Conservation (phyloP, 2,888 invertebrate genomes). For the Geotrupes spiniger region DNA sequence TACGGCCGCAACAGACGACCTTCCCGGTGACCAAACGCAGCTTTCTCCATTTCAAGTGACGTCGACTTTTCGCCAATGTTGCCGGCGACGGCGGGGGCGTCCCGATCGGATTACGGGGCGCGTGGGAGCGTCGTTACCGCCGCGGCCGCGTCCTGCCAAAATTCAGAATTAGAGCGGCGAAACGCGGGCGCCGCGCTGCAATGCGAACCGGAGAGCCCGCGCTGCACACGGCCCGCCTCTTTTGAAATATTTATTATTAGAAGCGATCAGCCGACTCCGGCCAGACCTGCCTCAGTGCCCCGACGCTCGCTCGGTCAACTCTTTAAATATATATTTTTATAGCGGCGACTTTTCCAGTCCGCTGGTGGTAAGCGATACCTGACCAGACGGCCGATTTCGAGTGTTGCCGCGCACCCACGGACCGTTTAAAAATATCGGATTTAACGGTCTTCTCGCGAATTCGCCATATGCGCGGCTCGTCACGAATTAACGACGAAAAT, state of each 20-base stretch:
- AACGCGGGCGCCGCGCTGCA: conserved; percentile 29
- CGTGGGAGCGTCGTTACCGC: no score
- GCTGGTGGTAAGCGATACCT: conserved; percentile 5
- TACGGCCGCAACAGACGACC: no score
- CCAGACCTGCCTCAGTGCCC: conserved; percentile 6
- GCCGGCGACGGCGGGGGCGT: no score
- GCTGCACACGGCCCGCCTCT: conserved; percentile 29
- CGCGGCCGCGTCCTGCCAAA: conserved; percentile 24
- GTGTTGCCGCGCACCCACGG: neutral
- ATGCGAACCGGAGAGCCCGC: conserved; percentile 26
- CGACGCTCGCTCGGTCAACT: conserved; percentile 6
- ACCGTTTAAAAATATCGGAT: neutral
- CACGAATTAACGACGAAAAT: no score
- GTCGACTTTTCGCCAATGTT: no score
- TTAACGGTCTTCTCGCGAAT: no score
- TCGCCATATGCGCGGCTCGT: no score
- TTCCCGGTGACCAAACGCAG: no score
- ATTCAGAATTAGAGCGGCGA: conserved; percentile 30
- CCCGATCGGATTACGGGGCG: no score
- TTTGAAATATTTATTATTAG: conserved; percentile 17
- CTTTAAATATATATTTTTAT: conserved; percentile 13
- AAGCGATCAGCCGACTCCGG: conserved; percentile 6
- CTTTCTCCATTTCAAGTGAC: no score
- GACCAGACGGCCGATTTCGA: conserved; percentile 1
- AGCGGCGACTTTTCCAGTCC: neutral